Evolutionary conservation across 2,888 invertebrate genomes (phyloP), one percentile per base, ranked within the genome.

Genomic region (Miltochrista miniata): DNA sequence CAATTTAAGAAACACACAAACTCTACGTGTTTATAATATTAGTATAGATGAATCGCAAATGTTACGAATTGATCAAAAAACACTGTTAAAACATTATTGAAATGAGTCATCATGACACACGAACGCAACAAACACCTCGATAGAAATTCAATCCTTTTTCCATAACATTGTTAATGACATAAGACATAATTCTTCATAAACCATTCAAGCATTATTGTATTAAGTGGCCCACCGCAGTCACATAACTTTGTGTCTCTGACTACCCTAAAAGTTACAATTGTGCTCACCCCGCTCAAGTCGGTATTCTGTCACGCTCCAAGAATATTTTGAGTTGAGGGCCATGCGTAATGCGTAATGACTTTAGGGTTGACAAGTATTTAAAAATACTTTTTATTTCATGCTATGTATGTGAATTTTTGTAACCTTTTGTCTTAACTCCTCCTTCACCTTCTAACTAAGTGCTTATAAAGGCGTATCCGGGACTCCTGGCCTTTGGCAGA

Each of bases 241-340:
- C 59, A 56, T 43, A 24, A 61, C 53, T 56, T 58, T 66, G 65
- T 65, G n/a, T n/a, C n/a, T n/a, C n/a, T n/a, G 35, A 36, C 48
- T 38, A 42, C 50, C 68, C 65, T 59, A 44, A 36, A 34, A 45
- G 44, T 39, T 46, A 48, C 24, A 39, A 41, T 44, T 37, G 54
- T 58, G 54, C 56, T 50, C 56, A 64, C 68, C 65, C 68, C 48
- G 38, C 14, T 18, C 53, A 41, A 43, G 61, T 65, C 37, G 49
- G 61, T 58, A 45, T 44, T 48, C 52, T 48, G 65, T 66, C 59
- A 61, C 59, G 62, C 62, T 61, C 59, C 35, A 56, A 58, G 37
- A 56, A 45, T 56, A 48, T 45, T 68, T 64, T 59, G 49, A 51
- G 45, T 56, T 48, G 65, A 66, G 66, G 45, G 56, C 59, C 68